A percentile compares a stretch with the other conserved stretches of the same genome.
Conservation (phyloP, 1,140 invertebrate genomes). For the Papilio polytes region DNA sequence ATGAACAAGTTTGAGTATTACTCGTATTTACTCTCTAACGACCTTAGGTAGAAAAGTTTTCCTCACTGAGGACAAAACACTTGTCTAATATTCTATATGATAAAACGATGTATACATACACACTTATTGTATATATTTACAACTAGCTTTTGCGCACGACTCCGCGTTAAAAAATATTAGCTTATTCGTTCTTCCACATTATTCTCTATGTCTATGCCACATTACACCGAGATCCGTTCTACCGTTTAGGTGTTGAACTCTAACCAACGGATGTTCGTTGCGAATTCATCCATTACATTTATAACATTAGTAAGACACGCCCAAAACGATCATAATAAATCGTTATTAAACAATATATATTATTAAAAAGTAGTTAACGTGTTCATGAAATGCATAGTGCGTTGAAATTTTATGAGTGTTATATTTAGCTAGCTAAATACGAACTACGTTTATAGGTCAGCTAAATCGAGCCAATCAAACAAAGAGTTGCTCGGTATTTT, state of each 20-base stretch:
- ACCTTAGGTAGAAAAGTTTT: not conserved
- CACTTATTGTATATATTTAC: too few relatives aligned
- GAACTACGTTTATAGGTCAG: not conserved
- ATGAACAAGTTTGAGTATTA: conserved; percentile 16
- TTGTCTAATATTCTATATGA: not conserved
- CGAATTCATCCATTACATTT: too few relatives aligned
- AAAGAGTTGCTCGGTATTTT: not conserved
- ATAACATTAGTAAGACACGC: too few relatives aligned
- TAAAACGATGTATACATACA: not conserved
- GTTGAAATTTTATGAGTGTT: not conserved
- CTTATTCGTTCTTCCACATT: too few relatives aligned
- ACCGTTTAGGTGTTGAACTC: too few relatives aligned
- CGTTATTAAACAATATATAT: not conserved
- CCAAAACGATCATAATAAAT: not conserved
- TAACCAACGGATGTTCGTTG: too few relatives aligned
- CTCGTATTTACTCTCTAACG: not conserved
- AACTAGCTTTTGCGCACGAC: too few relatives aligned
- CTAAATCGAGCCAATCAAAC: conserved; percentile 1
- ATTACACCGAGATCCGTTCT: too few relatives aligned
- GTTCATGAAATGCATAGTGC: not conserved
- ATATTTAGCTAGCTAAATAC: conserved; percentile 11
- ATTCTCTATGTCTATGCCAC: too few relatives aligned
- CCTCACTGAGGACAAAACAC: not conserved
- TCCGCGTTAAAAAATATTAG: too few relatives aligned
- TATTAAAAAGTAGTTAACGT: not conserved